Evolutionary conservation across 2,888 invertebrate species (phyloP).

Genomic region (Drosophila pegasa): DNA sequence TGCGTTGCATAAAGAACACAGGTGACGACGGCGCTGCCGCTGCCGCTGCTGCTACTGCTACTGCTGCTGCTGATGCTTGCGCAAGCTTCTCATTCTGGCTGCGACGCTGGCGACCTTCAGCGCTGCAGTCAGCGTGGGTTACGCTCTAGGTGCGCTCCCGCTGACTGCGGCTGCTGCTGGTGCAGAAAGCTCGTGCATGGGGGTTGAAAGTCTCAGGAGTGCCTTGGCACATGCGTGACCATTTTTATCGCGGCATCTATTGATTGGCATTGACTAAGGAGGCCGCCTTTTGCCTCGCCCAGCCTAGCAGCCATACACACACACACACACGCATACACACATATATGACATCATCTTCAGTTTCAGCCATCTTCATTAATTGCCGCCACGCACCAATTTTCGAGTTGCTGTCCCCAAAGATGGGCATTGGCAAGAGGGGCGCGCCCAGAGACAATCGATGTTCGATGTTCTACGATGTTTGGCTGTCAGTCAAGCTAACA

Average conservation of each 20-base stretch:
- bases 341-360: constrained; percentile 60
- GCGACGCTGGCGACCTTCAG: constrained; percentile 55
- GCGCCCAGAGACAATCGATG: constrained; percentile 41
- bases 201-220: constrained; percentile 59
- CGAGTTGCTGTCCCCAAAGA: constrained; percentile 50
- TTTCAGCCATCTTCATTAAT: constrained; percentile 53
- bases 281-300: constrained; percentile 66
- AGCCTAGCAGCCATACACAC: constrained; percentile 14
- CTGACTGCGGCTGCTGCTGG: constrained; percentile 24
- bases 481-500: constrained; percentile 27
- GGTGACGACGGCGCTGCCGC: constrained; percentile 35
- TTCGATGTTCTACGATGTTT: constrained; percentile 14
- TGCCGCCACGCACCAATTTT: constrained; percentile 59
- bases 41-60: constrained; percentile 26
- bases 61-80: constrained; percentile 48
- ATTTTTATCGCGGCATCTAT: constrained; percentile 62
- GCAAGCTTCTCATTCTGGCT: constrained; percentile 63
- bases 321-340: constrained; percentile 33
- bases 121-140: constrained; percentile 37
- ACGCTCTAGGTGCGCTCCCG: constrained; percentile 47
- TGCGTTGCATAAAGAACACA: constrained; percentile 75
- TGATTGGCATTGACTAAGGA: constrained; percentile 60
- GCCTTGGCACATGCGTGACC: constrained; percentile 67
- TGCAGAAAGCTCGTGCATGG: constrained; percentile 47
- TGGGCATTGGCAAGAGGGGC: constrained; percentile 53